Base-by-base conservation (phyloP, 2,888 invertebrate genomes). In the Lordiphosa fenestrarum region DNA sequence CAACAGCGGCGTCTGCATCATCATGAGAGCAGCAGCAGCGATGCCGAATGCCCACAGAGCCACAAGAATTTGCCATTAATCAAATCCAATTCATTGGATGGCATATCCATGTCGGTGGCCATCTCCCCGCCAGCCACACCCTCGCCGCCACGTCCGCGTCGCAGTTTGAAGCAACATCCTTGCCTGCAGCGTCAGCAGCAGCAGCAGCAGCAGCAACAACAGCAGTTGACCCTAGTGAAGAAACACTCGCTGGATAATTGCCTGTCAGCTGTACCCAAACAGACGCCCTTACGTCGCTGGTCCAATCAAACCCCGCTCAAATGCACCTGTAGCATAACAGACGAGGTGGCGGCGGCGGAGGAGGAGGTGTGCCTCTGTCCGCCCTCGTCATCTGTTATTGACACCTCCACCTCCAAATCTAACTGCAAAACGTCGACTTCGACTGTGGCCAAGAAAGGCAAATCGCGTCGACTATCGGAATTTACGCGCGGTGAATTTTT, bases 401-500 rank as follows among this genome's bases (percentile, higher is more conserved):
- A 84, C 48, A 44, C 25, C 74, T 40, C 58, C 41, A 58, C 50
- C 13, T 47, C 53, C 23, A 72, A 63, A 60, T 52, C 56, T 50
- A 52, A 36, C 60, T 40, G 37, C 69, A 41, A 35, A 23, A 23
- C 63, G 48, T 51, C 64, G n/a, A 48, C 62, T 23, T 19, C 75
- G 35, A 7, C 25, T 25, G 25, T 25, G 25, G 55, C 73, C 75
- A 88, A 87, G 76, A 88, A 89, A 85, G 86, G 86, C 75, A 90
- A 89, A 86, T 89, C 90, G 71, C 85, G 90, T 57, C 88, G 90
- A 75, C 87, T 90, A 77, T 90, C 90, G 71, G 90, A 90, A 86
- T 90, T 90, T 87, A 90, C 90, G 82, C 86, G 89, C 70, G 90
- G 90, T 85, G 90, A 90, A 90, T 90, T 90, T 88, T 86, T 90